Base-by-base conservation (phyloP, 2,797 vertebrate genomes). In the Lophotriccus pileatus region DNA sequence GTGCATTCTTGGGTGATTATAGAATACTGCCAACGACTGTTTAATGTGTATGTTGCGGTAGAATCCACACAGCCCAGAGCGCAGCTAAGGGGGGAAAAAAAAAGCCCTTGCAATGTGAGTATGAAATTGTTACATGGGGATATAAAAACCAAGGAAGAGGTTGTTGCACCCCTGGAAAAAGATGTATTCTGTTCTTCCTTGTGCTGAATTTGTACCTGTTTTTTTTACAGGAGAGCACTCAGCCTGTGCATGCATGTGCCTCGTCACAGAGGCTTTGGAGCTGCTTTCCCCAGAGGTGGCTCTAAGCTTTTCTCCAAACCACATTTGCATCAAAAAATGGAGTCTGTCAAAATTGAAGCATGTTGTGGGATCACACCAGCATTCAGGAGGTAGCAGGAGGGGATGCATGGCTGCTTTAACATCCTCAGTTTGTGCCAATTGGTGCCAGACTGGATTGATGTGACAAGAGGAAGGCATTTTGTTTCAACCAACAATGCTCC, bases 1-100 rank as follows among this genome's bases (percentile, higher is more conserved):
- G 84, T 20, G 62, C 89, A 92, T 95, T 96, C 93, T 91, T 95
- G 79, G 60, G 76, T 70, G 87, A 94, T 96, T 93, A 95, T 93
- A 84, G 63, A 81, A 79, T 32, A 12, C 80, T 92, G 63, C 85
- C 87, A 79, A 46, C 0, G 2, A 69, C 63, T 82, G 69, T 63
- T 86, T 81, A 63, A 77, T 58, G 74, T 58, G 70, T 66, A 76
- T 0, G 0, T 90, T 90, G 87, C 0, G 7, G 91, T 69, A 81
- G 85, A 52, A 72, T 88, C 91, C 0, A 2, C 69, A 41, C 0
- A 1, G 76, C 49, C 84, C 0, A 0, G 43, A 85, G 81, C 37
- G 34, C 68, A 50, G 82, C 52, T 44, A 83, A 62, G 53, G 39
- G 47, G 12, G 0, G 0, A 2, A 11, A 44, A 46, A 68, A 32